phyloP scores from a whole-genome alignment of 1,140 invertebrate species.

The Drosophila yakuba region DNA sequence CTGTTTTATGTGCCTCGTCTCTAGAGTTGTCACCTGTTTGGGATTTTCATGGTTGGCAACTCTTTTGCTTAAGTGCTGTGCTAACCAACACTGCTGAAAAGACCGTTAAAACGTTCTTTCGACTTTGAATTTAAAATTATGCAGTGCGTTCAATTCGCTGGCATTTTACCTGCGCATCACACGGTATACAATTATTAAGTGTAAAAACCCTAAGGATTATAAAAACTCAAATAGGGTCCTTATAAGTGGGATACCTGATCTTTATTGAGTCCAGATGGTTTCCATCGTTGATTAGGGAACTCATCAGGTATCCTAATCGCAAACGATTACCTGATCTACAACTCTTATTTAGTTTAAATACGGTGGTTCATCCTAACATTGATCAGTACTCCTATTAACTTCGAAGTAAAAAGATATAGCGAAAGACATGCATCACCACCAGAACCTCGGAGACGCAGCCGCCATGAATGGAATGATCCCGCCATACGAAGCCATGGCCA shows the following conservation, averaged over 20 bases:
- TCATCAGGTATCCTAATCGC: constrained; percentile 3
- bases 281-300: not conserved
- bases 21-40: constrained; percentile 5
- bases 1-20: constrained; percentile 3
- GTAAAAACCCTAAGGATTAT: not conserved
- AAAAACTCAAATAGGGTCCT: not conserved
- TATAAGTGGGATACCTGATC: not conserved
- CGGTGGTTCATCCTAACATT: no score
- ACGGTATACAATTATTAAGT: no score
- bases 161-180: no score
- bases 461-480: constrained; percentile 52
- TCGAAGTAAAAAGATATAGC: not conserved
- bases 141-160: no score
- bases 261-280: constrained; percentile 1
- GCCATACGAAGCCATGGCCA: constrained; percentile 66
- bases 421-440: constrained; percentile 68
- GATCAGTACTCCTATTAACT: constrained; percentile 26
- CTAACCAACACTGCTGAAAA: constrained; percentile 1
- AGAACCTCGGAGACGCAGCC: constrained; percentile 49
- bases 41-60: not conserved
- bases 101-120: not conserved
- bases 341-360: constrained; percentile 40
- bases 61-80: not conserved
- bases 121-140: constrained; percentile 3
- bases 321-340: constrained; percentile 1